Evolutionary conservation across 2,888 invertebrate species (phyloP).

Genomic region (Hydropsyche betteni): DNA sequence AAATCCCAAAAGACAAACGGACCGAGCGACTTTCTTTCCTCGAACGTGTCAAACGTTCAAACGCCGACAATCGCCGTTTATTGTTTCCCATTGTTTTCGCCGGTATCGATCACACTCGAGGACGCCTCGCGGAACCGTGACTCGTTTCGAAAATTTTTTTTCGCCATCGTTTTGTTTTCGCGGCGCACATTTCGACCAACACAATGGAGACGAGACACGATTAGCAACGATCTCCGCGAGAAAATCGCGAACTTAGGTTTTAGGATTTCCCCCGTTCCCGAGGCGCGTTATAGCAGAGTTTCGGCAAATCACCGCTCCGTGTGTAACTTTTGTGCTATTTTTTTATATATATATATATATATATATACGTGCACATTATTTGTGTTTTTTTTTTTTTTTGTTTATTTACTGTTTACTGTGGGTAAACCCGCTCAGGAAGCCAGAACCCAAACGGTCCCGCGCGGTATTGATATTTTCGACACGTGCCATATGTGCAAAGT

Average conservation of each 20-base stretch:
- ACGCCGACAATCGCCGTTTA: no score
- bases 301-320: constrained; percentile 12
- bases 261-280: constrained; percentile 14
- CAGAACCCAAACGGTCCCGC: background rate
- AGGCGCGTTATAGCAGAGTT: background rate
- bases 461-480: constrained; percentile 16
- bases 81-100: no score
- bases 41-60: no score
- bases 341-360: no score
- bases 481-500: constrained; percentile 11
- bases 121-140: no score
- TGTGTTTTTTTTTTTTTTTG: background rate
- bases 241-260: background rate
- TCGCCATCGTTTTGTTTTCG: no score
- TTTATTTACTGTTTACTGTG: background rate
- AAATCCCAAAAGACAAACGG: no score
- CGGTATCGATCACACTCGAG: no score
- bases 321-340: background rate
- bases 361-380: background rate
- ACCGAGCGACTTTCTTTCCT: no score
- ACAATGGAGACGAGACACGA: no score
- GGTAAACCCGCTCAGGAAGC: constrained; percentile 30
- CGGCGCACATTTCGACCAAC: no score
- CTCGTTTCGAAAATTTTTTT: no score
- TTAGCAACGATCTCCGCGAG: background rate